A percentile compares a stretch with the other conserved stretches of the same genome.
Conservation (phyloP, 2,888 invertebrate species). For the Panorpa germanica region DNA sequence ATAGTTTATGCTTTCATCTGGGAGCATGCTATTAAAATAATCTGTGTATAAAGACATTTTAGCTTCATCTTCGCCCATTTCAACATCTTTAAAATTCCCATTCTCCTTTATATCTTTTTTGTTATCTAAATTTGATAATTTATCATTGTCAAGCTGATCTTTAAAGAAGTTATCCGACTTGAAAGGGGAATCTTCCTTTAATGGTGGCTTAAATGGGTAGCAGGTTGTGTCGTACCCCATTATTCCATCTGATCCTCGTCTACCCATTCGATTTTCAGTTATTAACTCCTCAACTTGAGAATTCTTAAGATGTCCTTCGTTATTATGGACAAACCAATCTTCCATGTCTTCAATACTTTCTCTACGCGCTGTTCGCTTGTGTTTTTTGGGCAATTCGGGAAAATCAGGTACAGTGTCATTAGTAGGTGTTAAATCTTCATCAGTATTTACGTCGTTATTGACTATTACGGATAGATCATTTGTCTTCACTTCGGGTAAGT, state of each 20-base stretch:
- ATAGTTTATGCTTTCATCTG: no score
- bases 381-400: no score
- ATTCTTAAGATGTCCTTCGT: constrained; percentile 7
- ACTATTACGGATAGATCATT: no score
- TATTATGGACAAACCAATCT: constrained; percentile 12
- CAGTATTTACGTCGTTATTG: no score
- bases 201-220: constrained; percentile 7
- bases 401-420: no score
- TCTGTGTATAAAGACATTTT: background rate
- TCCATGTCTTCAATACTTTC: constrained; percentile 13
- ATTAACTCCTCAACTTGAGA: constrained; percentile 3
- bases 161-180: constrained; percentile 11
- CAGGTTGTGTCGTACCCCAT: constrained; percentile 10
- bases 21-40: background rate
- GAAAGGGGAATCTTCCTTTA: constrained; percentile 7
- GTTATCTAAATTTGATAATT: constrained; percentile 8
- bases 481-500: no score
- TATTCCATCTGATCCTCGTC: constrained; percentile 12
- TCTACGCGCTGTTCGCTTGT: no score
- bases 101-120: constrained; percentile 3
- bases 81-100: background rate
- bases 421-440: no score
- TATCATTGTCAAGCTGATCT: constrained; percentile 11
- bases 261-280: constrained; percentile 9
- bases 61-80: background rate